These are phyloP conservation scores for Apodemia zela DNA, from an alignment of 2,888 invertebrate species.

Conservation along the genomic window DNA sequence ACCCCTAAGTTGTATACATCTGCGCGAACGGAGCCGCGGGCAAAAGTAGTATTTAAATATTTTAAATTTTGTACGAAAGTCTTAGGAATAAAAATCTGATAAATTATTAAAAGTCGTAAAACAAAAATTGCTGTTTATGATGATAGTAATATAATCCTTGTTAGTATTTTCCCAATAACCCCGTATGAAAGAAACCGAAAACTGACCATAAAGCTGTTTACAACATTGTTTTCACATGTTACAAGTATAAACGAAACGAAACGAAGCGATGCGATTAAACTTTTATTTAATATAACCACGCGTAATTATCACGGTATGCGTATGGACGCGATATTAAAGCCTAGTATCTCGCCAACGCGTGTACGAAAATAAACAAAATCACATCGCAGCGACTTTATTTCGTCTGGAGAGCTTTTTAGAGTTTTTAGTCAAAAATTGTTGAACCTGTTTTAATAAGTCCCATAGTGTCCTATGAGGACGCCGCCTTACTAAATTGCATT, in stretches of 20 bases:
- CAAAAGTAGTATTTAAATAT: too few species aligned
- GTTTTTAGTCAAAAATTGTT: not conserved
- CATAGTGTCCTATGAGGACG: not conserved
- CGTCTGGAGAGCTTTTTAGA: not conserved
- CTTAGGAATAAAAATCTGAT: too few species aligned
- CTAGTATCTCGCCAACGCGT: not conserved
- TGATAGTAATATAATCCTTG: too few species aligned
- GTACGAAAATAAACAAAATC: not conserved
- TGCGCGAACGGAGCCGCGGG: too few species aligned
- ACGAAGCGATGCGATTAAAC: not conserved
- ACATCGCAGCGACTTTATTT: not conserved
- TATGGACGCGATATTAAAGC: not conserved
- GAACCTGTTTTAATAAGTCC: not conserved
- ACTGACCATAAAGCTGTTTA: too few species aligned
- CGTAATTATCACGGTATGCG: not conserved
- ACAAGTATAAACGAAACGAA: not conserved
- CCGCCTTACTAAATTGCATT: constrained; percentile 2
- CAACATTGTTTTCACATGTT: too few species aligned
- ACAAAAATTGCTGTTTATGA: too few species aligned
- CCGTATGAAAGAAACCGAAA: too few species aligned
- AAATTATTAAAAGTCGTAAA: too few species aligned
- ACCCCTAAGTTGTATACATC: too few species aligned
- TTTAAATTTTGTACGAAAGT: too few species aligned
- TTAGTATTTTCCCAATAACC: too few species aligned
- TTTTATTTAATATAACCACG: not conserved